Evolutionary conservation across 1,140 invertebrate species (phyloP), one percentile per base, ranked within the genome.

Genomic region (Cydia pomonella): DNA sequence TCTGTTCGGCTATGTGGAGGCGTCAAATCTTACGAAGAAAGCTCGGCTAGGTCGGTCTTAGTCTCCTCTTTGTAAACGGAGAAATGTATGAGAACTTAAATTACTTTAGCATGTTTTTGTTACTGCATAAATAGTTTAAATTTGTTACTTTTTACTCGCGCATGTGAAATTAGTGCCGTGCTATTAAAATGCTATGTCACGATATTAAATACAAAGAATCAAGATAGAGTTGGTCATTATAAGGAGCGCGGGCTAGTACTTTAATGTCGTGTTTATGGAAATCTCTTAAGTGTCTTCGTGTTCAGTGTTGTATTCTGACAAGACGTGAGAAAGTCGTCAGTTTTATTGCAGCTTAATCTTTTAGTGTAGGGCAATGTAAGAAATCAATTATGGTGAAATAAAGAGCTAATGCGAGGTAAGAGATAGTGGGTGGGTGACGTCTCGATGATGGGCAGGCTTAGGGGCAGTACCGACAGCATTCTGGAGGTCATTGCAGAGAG

Each of bases 11-110:
- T 50, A 16, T 27, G 44, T 74, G 62, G 73, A 78, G 77, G 79
- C 79, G 77, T 81, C 77, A 81, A 81, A 77, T 77, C 74, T 73
- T 81, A 76, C 77, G n/a, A 33, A 69, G 64, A 69, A 69, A 69
- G 29, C 63, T 5, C 27, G n/a, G 29, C 64, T 69, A 69, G 12
- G 27, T 13, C 29, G n/a, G 29, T 33, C 27, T 33, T 33, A n/a
- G 21, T 59, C 16, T 53, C n/a, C 21, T 59, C 21, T 23, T 59
- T 59, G 1, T 59, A 59, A 10, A 59, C 12, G 53, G 53, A 59
- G 53, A 59, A 59, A 59, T 59, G 9, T 59, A 59, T 59, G 53
- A 9, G 53, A 59, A 59, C 53, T 59, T 59, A 59, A 59, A 59
- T 59, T 59, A 50, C 47, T 50, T 50, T 50, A 50, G 5, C n/a